Percentiles rank a stretch among this genome's conserved stretches.
These are phyloP conservation scores for Cephonodes hylas DNA, from an alignment of 2,888 invertebrate genomes.

Conservation along the genomic window DNA sequence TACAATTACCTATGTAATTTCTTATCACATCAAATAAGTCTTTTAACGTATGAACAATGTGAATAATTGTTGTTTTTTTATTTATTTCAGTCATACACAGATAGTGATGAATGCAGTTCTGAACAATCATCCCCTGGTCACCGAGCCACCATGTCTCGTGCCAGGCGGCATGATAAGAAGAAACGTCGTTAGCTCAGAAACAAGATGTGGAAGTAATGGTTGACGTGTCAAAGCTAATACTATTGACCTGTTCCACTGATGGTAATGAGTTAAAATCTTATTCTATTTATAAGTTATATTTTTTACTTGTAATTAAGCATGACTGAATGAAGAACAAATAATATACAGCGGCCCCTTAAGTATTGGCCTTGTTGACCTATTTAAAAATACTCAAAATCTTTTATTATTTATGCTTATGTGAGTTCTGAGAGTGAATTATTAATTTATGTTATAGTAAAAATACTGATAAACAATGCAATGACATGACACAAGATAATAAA, in stretches of 20 bases:
- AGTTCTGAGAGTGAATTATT: too few species aligned
- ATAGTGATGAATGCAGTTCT: constrained; percentile 87
- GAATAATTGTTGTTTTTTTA: too few species aligned
- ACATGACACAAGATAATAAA: too few species aligned
- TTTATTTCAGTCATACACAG: constrained; percentile 79
- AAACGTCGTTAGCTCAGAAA: constrained; percentile 80
- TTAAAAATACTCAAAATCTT: too few species aligned
- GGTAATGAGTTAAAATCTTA: not conserved
- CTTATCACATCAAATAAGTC: too few species aligned
- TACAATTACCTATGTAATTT: too few species aligned
- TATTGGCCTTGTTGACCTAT: too few species aligned
- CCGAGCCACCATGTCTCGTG: constrained; percentile 83
- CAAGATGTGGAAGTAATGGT: not conserved
- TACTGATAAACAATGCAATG: too few species aligned
- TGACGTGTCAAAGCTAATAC: not conserved
- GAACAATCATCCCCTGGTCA: constrained; percentile 87
- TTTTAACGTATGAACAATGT: too few species aligned
- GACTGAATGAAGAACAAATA: not conserved
- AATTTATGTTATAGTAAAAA: too few species aligned
- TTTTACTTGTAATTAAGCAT: not conserved
- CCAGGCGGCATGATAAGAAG: constrained; percentile 86
- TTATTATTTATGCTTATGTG: too few species aligned
- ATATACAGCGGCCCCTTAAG: too few species aligned
- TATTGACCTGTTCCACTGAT: not conserved
- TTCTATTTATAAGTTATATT: not conserved